Base-by-base conservation (phyloP, 2,797 vertebrate genomes). In the Myripristis murdjan region DNA sequence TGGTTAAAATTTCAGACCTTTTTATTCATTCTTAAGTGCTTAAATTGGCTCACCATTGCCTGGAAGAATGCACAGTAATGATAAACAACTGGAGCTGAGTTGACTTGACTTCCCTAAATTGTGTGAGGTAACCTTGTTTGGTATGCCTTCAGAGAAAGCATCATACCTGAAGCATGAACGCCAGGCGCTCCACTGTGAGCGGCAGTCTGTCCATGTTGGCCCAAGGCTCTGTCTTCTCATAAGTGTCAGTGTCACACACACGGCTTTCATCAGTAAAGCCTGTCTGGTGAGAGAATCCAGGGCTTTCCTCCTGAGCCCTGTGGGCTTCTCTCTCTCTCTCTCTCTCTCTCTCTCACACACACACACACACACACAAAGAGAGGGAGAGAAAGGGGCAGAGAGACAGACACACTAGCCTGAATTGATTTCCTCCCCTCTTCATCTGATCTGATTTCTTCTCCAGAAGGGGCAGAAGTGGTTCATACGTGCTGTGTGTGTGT, bases 211-310 rank as follows among this genome's bases (percentile, higher is more conserved):
- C 58, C 33, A 47, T 68, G 49, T 44, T 61, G 54, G 65, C 75
- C 57, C 58, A 28, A 33, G 58, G 74, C 74, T 57, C 64, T 48
- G 33, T 64, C 5, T 11, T 31, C 8, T 53, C 41, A 33, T 57
- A 8, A 41, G 44, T 66, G 33, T 58, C 24, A 44, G 15, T 46
- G 51, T 41, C 15, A 51, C 54, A 51, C 53, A 55, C 31, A 22
- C 12, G 55, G 56, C 67, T 73, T 75, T 81, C 70, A 77, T 83
- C 67, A 67, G 49, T 37, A 33, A 55, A 55, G 53, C 53, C 58
- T 55, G 48, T 56, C 67, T 78, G 63, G n/a, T 73, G 64, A 64
- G 54, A 64, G 75, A 73, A 85, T 81, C 69, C 69, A 18, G 16
- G 66, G 69, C 67, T 83, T 67, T 63, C 58, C 49, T 75, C 61